These are phyloP conservation scores for Aurelia sp. DNA, from an alignment of 30 jellyfish, hydroid and myxozoan genomes.

Conservation along the genomic window DNA sequence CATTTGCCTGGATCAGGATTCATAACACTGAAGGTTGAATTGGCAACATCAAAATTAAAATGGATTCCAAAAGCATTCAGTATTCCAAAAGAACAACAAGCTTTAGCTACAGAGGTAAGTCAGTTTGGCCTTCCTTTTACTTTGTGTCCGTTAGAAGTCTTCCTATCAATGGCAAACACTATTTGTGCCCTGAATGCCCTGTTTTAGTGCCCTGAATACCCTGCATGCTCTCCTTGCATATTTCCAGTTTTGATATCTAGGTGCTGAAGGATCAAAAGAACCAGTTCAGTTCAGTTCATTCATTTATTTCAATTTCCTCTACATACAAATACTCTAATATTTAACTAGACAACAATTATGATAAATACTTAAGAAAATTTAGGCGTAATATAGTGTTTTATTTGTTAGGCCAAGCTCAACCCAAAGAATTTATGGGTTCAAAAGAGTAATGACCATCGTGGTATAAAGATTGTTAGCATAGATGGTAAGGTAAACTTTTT, in stretches of 20 bases:
- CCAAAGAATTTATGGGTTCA: constrained; percentile 92
- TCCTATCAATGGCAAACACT: too few species aligned
- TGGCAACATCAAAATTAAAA: constrained; percentile 85
- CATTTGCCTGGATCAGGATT: constrained; percentile 92
- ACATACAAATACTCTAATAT: too few species aligned
- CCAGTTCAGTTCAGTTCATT: too few species aligned
- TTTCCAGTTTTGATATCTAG: too few species aligned
- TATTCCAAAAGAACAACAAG: constrained; percentile 76
- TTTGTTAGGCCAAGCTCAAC: constrained; percentile 54
- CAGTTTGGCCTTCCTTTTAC: not conserved
- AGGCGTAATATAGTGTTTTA: not conserved
- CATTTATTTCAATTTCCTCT: too few species aligned
- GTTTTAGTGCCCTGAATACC: too few species aligned
- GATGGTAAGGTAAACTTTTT: constrained; percentile 54
- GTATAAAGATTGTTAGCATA: constrained; percentile 76
- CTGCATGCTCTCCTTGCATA: too few species aligned
- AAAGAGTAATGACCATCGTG: constrained; percentile 94
- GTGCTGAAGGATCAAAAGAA: too few species aligned
- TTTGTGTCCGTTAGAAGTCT: too few species aligned
- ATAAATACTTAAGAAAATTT: too few species aligned
- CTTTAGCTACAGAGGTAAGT: constrained; percentile 61
- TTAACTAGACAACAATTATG: too few species aligned
- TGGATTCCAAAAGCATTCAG: constrained; percentile 92
- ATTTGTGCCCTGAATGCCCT: too few species aligned
- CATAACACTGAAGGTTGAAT: constrained; percentile 85